Base-by-base conservation (phyloP, 2,888 invertebrate genomes). In the Watsonalla binaria region DNA sequence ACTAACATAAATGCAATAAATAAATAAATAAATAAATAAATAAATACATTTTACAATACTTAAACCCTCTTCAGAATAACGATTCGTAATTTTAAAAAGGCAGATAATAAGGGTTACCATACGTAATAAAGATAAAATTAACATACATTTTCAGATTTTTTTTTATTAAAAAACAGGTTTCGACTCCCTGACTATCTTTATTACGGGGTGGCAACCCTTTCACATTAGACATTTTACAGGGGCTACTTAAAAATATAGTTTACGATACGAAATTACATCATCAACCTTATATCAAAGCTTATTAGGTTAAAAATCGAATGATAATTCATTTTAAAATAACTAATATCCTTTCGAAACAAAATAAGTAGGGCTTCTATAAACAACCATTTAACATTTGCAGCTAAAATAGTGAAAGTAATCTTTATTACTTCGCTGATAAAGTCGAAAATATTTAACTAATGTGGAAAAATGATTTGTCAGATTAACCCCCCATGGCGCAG, bases 91-190 rank as follows among this genome's bases (percentile, higher is more conserved):
- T n/a, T 2, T 2, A 24, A 24, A 24, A 24, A 24, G 24, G 24
- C 24, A 24, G 24, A 24, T 24, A n/a, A 37, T 35, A 13, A 6
- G n/a, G 34, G n/a, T 35, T 35, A 47, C 35, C 35, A 49, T 13
- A 13, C 49, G 9, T 35, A 35, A 15, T 49, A 37, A 37, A 6
- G 13, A 14, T 46, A 46, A 24, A 48, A 14, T 15, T 37, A 37
- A 14, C 37, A 15, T 49, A 9, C 13, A 15, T 49, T 39, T 37
- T 49, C 15, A 15, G 14, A 37, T 11, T 6, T 49, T 0, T 14
- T 7, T n/a, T n/a, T n/a, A n/a, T n/a, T n/a, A n/a, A n/a, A 37
- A 49, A 49, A 49, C 49, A 9, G 49, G 49, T 37, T 49, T 8
- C 14, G 8, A 11, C 39, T 49, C 49, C 15, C 37, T 37, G 15